phyloP scores from a whole-genome alignment of 2,113 vertebrate species.

The Desmodus rotundus region DNA sequence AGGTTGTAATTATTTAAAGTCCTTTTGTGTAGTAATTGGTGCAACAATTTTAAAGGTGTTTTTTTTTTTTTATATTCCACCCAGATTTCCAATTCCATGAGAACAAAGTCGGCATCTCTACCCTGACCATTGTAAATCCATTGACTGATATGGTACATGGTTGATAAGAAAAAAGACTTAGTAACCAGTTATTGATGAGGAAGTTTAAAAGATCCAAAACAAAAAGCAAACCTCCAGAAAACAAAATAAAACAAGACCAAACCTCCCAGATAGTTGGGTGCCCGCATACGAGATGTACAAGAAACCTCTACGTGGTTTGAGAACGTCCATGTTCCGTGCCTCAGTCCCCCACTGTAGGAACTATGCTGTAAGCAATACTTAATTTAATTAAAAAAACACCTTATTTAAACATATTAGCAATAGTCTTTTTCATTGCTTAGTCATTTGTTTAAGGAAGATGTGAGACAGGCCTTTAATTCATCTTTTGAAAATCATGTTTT shows the following conservation, averaged over 20 bases:
- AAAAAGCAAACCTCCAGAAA: background rate
- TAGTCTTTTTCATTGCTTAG: background rate
- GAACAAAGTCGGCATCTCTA: background rate
- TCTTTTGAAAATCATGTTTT: background rate
- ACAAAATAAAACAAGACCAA: background rate
- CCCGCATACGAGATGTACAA: background rate
- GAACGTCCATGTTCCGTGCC: background rate
- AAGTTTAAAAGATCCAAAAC: background rate
- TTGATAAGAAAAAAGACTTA: background rate
- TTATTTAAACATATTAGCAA: constrained; percentile 2
- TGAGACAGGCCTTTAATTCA: background rate
- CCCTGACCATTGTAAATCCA: background rate
- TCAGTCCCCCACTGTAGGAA: background rate
- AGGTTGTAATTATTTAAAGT: background rate
- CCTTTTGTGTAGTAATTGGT: background rate
- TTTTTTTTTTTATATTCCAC: background rate
- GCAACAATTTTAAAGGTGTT: background rate
- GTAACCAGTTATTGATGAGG: background rate
- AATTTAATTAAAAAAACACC: background rate
- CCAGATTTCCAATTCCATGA: background rate
- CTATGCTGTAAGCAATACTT: background rate
- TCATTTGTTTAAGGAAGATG: background rate
- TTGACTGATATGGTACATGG: background rate
- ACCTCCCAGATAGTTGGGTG: background rate
- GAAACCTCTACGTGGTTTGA: background rate